Base-by-base conservation (phyloP, 2,888 invertebrate species). In the Mantis religiosa region DNA sequence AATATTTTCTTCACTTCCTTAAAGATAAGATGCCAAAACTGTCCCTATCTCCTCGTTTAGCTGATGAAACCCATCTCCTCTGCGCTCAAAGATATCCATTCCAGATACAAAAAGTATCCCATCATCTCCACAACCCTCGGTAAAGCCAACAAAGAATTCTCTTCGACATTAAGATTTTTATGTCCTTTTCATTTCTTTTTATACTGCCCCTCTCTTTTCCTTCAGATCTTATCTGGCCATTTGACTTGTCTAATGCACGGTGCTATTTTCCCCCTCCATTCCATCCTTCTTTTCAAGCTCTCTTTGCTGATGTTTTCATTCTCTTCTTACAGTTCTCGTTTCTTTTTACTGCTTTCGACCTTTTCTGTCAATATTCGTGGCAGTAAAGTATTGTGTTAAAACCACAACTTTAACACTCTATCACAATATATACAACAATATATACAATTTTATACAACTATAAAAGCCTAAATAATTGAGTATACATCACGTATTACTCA, bases 121-220 rank as follows among this genome's bases (percentile, higher is more conserved):
- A 71, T 71, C 54, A 71, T 71, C 54, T 71, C 54, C 54, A 20
- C 54, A 41, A 20, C 54, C 54, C 54, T 71, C 54, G 54, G 54
- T 71, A 71, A 71, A 71, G 54, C 54, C 54, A 71, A 71, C 54
- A 71, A 71, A 71, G 54, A 71, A 71, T 71, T 25, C 54, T 71
- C 54, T 71, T 71, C 25, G 54, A 20, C 54, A 71, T 71, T 86
- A 71, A 81, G 71, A 30, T 86, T 28, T 81, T 28, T 86, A 71
- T 81, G 81, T 81, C 86, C 54, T 71, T 71, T 71, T 82, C 25
- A 81, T n/a, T 87, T 87, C 87, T 82, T 87, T 87, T 82, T 82
- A 87, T 87, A 82, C 81, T 87, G 82, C 34, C n/a, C 87, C 28
- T 71, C 54, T 71, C 20, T 71, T 71, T 71, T 71, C 25, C 54